A percentile compares a stretch with the other conserved stretches of the same genome.
These are phyloP conservation scores for Pomatostomus ruficeps DNA, from an alignment of 2,113 vertebrate genomes.

Conservation along the genomic window DNA sequence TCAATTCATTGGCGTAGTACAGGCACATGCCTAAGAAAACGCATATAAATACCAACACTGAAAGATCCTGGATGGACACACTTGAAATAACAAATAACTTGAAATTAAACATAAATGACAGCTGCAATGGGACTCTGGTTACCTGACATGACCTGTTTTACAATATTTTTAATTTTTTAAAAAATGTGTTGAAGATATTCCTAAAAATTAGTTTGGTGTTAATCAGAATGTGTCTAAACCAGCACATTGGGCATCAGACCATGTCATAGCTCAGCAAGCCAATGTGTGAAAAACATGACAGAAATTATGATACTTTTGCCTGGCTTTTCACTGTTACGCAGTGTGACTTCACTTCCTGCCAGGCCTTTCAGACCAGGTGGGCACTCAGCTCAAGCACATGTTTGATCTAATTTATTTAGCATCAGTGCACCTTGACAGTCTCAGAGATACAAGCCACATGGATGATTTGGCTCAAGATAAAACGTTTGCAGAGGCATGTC, in stretches of 20 bases:
- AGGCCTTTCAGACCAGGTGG: not conserved
- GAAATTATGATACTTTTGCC: not conserved
- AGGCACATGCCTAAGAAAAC: not conserved
- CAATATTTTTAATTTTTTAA: not conserved
- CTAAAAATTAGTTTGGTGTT: not conserved
- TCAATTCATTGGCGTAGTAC: not conserved
- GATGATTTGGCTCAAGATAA: not conserved
- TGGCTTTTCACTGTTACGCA: not conserved
- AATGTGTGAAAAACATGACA: not conserved
- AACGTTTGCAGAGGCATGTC: not conserved
- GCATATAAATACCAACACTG: not conserved
- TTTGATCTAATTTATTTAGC: not conserved
- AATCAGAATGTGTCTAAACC: not conserved
- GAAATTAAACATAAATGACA: not conserved
- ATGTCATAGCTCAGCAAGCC: not conserved
- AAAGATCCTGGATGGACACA: not conserved
- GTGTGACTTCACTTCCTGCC: accelerated
- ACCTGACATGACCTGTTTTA: not conserved
- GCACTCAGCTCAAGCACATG: not conserved
- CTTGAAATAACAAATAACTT: not conserved
- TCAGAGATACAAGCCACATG: not conserved
- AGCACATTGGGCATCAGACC: not conserved
- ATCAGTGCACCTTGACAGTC: not conserved
- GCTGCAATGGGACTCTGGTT: not conserved
- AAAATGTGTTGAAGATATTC: not conserved